These are phyloP conservation scores for Pseudococcus viburni DNA, from an alignment of 2,888 invertebrate genomes.

Conservation along the genomic window DNA sequence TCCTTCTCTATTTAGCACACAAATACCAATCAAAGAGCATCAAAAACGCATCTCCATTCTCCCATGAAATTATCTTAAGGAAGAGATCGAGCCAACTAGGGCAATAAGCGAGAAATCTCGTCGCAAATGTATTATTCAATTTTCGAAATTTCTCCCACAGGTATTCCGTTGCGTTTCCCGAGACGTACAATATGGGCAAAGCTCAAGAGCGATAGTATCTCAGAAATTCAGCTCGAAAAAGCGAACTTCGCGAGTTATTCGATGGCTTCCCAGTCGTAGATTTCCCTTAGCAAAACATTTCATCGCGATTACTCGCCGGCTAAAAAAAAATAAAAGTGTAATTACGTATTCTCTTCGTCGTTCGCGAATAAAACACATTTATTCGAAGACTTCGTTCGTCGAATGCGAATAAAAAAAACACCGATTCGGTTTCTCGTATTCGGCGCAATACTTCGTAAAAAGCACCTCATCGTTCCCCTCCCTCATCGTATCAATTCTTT, in stretches of 20 bases:
- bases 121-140: too few relatives aligned
- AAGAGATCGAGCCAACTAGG: too few relatives aligned
- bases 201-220: neutral
- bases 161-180: too few relatives aligned
- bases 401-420: neutral
- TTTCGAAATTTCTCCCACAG: too few relatives aligned
- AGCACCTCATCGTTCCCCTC: neutral
- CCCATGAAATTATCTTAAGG: too few relatives aligned
- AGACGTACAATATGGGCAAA: neutral
- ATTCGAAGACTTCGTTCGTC: neutral
- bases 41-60: too few relatives aligned
- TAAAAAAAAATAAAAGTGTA: neutral
- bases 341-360: constrained; percentile 14
- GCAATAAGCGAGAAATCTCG: too few relatives aligned
- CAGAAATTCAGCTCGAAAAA: too few relatives aligned
- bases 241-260: too few relatives aligned
- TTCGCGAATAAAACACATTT: neutral
- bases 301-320: neutral
- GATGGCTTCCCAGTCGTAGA: neutral
- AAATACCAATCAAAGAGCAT: too few relatives aligned
- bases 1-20: too few relatives aligned
- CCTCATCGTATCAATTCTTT: too few relatives aligned
- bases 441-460: neutral
- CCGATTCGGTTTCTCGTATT: neutral
- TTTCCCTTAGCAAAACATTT: neutral